A percentile compares a stretch with the other conserved stretches of the same genome.
Evolutionary conservation across 2,113 vertebrate genomes (phyloP).

Genomic region (Stegastes partitus): DNA sequence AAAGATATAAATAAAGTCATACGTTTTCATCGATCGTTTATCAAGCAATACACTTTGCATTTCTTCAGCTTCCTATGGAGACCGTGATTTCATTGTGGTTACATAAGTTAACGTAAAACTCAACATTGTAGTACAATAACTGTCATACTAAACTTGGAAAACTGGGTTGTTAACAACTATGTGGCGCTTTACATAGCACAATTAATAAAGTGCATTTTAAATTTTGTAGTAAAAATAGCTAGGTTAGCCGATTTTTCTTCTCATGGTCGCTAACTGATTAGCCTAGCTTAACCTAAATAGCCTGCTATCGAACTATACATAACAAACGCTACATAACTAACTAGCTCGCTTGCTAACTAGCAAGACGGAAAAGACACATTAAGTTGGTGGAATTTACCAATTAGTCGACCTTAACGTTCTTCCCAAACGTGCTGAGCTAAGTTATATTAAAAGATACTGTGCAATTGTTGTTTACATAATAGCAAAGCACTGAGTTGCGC

Average conservation of each 20-base stretch:
- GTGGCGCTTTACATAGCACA: not conserved
- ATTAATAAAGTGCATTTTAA: not conserved
- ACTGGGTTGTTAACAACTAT: not conserved
- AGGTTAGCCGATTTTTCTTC: slow-evolving; percentile 9
- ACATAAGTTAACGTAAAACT: slow-evolving; percentile 54
- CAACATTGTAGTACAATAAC: not conserved
- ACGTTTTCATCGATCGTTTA: not conserved
- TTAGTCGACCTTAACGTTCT: too few species aligned
- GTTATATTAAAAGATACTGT: not conserved
- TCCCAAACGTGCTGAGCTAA: not conserved
- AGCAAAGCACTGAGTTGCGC: slow-evolving; percentile 68
- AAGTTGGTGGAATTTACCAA: not conserved
- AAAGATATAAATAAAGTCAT: not conserved
- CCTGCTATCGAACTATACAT: slow-evolving; percentile 61
- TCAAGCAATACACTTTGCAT: not conserved
- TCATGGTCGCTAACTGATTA: slow-evolving; percentile 60
- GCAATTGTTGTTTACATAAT: slow-evolving; percentile 79
- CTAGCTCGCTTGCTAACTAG: slow-evolving; percentile 50
- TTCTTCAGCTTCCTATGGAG: not conserved
- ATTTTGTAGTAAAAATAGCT: not conserved
- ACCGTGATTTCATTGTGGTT: slow-evolving; percentile 48
- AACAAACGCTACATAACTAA: slow-evolving; percentile 50
- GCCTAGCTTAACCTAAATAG: slow-evolving; percentile 75
- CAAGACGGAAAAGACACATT: not conserved
- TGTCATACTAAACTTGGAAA: not conserved